A percentile compares a stretch with the other conserved stretches of the same genome.
These are phyloP conservation scores for Hydropsyche tenuis DNA, from an alignment of 1,140 invertebrate genomes.

Conservation along the genomic window DNA sequence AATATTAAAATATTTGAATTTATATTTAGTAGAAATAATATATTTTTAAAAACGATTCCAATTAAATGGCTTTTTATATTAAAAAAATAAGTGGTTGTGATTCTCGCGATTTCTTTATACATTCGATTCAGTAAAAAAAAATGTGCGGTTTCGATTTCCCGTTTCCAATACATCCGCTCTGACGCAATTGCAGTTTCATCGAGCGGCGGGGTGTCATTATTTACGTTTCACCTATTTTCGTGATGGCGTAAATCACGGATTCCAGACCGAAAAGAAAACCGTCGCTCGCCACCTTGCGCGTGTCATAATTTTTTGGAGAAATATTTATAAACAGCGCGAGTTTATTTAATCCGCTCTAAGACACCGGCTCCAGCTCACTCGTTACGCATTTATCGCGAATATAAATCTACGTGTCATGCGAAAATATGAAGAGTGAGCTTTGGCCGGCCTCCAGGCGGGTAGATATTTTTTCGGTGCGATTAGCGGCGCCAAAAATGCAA, in stretches of 20 bases:
- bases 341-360: constrained; percentile 40
- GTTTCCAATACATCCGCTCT: not conserved
- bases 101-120: no score
- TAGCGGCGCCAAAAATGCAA: constrained; percentile 47
- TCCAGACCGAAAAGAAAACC: constrained; percentile 24
- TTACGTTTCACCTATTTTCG: constrained; percentile 16
- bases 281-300: constrained; percentile 43
- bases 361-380: constrained; percentile 10
- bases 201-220: constrained; percentile 1
- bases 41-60: no score
- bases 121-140: no score
- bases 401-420: constrained; percentile 50
- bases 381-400: constrained; percentile 44
- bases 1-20: no score
- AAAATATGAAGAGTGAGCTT: constrained; percentile 47
- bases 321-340: constrained; percentile 42
- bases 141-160: no score
- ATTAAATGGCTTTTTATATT: no score
- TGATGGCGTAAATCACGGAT: constrained; percentile 9
- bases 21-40: no score
- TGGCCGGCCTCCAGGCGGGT: constrained; percentile 41
- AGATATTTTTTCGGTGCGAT: constrained; percentile 49
- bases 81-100: no score
- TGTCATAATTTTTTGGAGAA: constrained; percentile 45
- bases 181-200: constrained; percentile 12